phyloP scores from a whole-genome alignment of 2,888 invertebrate species.

The Dermolepida albohirtum region DNA sequence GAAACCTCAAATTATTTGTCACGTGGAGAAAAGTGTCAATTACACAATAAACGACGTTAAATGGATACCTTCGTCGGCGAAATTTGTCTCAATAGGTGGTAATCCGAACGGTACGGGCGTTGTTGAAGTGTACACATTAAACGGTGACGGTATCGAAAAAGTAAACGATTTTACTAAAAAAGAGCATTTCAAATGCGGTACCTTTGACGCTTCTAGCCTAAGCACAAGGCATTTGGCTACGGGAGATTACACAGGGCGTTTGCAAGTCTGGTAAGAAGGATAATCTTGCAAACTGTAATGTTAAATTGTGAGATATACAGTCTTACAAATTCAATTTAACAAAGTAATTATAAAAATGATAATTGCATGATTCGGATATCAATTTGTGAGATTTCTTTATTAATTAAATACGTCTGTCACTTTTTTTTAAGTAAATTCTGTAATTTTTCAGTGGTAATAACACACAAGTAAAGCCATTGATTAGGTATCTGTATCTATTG shows the following conservation, averaged over 20 bases:
- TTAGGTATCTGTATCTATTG: too few relatives aligned
- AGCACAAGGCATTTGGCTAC: conserved; percentile 86
- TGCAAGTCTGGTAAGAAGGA: conserved; percentile 81
- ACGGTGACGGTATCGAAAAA: conserved; percentile 77
- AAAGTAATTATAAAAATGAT: too few relatives aligned
- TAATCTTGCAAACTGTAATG: background rate
- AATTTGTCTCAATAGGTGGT: conserved; percentile 89
- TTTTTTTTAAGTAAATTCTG: too few relatives aligned
- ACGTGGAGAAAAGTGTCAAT: conserved; percentile 83
- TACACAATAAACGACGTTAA: conserved; percentile 93
- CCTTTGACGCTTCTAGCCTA: conserved; percentile 89
- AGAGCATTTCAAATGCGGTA: conserved; percentile 91
- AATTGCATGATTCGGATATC: too few relatives aligned
- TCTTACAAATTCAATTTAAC: too few relatives aligned
- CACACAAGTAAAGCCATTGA: too few relatives aligned
- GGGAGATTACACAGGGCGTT: conserved; percentile 88
- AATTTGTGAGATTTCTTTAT: too few relatives aligned
- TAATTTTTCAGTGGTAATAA: too few relatives aligned
- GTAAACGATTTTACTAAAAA: conserved; percentile 82
- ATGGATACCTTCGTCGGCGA: conserved; percentile 96
- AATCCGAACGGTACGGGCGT: conserved; percentile 88
- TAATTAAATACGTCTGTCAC: too few relatives aligned
- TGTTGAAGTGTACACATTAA: conserved; percentile 83
- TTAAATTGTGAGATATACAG: too few relatives aligned
- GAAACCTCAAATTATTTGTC: conserved; percentile 91